Conservation (phyloP, 2,888 invertebrate species). For the Parnassius smintheus region DNA sequence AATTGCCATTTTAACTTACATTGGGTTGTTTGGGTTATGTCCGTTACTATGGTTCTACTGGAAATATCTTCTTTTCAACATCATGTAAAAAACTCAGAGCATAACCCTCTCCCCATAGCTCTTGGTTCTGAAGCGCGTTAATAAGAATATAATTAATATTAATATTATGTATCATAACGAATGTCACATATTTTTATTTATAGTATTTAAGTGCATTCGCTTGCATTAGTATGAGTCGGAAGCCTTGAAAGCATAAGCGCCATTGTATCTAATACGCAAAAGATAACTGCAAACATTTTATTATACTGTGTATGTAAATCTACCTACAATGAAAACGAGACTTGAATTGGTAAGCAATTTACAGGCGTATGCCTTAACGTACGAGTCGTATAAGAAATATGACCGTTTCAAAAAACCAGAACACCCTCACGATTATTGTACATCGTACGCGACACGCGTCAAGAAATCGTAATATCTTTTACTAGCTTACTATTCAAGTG, state of each 20-base stretch:
- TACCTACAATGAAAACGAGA: not conserved
- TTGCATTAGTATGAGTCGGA: constrained; percentile 21
- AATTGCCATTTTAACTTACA: too few relatives aligned
- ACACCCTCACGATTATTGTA: not conserved
- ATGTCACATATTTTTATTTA: too few relatives aligned
- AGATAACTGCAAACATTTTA: constrained; percentile 18
- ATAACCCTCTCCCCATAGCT: too few relatives aligned
- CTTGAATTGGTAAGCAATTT: not conserved
- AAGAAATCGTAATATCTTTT: constrained; percentile 58
- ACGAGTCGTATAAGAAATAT: not conserved
- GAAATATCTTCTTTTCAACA: too few relatives aligned
- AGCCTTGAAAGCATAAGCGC: constrained; percentile 20
- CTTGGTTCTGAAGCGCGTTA: too few relatives aligned
- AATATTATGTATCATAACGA: too few relatives aligned
- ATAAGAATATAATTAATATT: too few relatives aligned
- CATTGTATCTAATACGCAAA: constrained; percentile 18
- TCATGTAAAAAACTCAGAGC: too few relatives aligned
- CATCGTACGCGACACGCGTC: constrained; percentile 31
- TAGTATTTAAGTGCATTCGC: constrained; percentile 23
- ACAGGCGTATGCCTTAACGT: too few relatives aligned
- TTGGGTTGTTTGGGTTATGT: too few relatives aligned
- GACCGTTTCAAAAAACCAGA: not conserved
- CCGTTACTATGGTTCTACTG: too few relatives aligned
- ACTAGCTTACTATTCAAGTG: constrained; percentile 43
- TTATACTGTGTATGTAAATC: not conserved